phyloP scores from a whole-genome alignment of 2,113 vertebrate species.

The Gulo gulo region DNA sequence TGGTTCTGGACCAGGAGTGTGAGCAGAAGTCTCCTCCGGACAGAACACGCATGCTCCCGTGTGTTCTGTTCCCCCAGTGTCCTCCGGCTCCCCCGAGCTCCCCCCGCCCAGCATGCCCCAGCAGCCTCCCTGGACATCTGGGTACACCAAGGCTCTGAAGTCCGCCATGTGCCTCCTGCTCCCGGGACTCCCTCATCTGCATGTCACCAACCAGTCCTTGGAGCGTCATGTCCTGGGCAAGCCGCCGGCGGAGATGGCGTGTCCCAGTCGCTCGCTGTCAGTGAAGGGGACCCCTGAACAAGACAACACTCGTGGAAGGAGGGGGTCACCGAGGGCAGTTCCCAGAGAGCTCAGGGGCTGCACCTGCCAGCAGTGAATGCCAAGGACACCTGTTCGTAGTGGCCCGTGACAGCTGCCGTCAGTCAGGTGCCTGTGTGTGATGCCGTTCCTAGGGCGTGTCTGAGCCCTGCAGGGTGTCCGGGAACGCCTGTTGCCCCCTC shows the following conservation, averaged over 20 bases:
- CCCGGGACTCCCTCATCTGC: not conserved
- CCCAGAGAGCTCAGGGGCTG: not conserved
- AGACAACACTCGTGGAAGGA: not conserved
- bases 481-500: rapidly evolving
- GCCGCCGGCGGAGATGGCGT: rapidly evolving
- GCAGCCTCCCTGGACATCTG: not conserved
- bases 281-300: not conserved
- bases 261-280: rapidly evolving
- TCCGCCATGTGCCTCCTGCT: not conserved
- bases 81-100: too few species aligned
- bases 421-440: rapidly evolving
- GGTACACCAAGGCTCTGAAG: not conserved
- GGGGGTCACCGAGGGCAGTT: too few species aligned
- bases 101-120: not conserved
- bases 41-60: rapidly evolving
- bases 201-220: not conserved
- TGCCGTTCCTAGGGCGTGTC: not conserved
- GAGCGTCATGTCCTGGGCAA: rapidly evolving
- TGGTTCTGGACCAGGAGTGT: not conserved
- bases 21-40: too few species aligned
- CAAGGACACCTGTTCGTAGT: rapidly evolving
- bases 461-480: not conserved
- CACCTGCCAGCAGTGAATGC: too few species aligned
- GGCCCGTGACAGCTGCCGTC: rapidly evolving
- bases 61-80: not conserved